These are phyloP conservation scores for Syngnathus rostellatus DNA, from an alignment of 2,797 vertebrate genomes.

Conservation along the genomic window DNA sequence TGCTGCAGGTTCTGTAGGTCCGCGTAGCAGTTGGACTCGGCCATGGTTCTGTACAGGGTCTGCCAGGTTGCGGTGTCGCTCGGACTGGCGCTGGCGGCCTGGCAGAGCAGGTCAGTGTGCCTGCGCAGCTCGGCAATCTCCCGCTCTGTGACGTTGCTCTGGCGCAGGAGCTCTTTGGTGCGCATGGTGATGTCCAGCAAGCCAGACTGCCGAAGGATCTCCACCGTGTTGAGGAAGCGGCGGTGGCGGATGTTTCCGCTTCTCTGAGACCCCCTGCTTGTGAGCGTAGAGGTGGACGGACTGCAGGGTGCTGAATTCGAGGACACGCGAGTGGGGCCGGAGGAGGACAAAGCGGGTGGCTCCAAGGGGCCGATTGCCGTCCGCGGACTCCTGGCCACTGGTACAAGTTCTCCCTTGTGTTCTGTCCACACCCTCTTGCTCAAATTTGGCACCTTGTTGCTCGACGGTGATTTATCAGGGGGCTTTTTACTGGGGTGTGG, in stretches of 20 bases:
- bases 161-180: constrained; percentile 65
- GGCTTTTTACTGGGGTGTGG: constrained; percentile 65
- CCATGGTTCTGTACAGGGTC: constrained; percentile 53
- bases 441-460: constrained; percentile 41
- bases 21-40: constrained; percentile 55
- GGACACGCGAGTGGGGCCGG: constrained; percentile 18
- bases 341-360: constrained; percentile 7
- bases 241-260: constrained; percentile 33
- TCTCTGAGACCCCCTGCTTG: constrained; percentile 23
- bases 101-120: constrained; percentile 63
- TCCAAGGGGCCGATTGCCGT: not conserved
- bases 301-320: constrained; percentile 20
- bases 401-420: constrained; percentile 24
- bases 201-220: constrained; percentile 63
- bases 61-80: constrained; percentile 36
- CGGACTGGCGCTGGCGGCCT: constrained; percentile 29
- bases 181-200: constrained; percentile 65
- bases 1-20: constrained; percentile 31
- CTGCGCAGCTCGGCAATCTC: constrained; percentile 62
- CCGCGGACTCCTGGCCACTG: constrained; percentile 13
- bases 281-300: constrained; percentile 9
- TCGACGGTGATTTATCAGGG: constrained; percentile 31
- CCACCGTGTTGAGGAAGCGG: constrained; percentile 64
- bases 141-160: constrained; percentile 49
- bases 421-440: constrained; percentile 61